A percentile compares a stretch with the other conserved stretches of the same genome.
phyloP scores from a whole-genome alignment of 2,113 vertebrate species.

The Muntiacus reevesi region DNA sequence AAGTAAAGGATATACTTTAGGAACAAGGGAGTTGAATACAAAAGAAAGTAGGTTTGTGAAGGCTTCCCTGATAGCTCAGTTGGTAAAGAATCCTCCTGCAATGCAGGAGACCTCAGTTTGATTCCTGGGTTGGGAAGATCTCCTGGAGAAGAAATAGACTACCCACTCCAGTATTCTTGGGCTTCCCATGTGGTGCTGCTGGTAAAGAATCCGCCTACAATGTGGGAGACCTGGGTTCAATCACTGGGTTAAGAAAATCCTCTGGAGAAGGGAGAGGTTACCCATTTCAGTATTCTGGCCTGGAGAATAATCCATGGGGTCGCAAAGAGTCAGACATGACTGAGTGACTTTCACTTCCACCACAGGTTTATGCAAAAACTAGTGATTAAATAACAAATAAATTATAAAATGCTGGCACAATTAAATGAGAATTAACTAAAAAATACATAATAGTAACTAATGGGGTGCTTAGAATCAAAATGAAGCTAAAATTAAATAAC shows the following conservation, averaged over 20 bases:
- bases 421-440: background rate
- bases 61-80: background rate
- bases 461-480: background rate
- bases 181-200: background rate
- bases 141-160: background rate
- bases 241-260: background rate
- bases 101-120: background rate
- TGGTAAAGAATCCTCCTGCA: background rate
- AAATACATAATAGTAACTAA: background rate
- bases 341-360: background rate
- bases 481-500: background rate
- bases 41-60: background rate
- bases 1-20: background rate
- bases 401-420: background rate
- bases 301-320: background rate
- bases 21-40: background rate
- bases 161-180: background rate
- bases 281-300: background rate
- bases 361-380: background rate
- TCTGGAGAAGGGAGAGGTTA: background rate
- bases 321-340: fast-evolving
- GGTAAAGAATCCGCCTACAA: background rate
- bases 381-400: background rate
- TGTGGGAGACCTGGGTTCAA: background rate
- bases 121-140: background rate